Evolutionary conservation across 2,888 invertebrate species (phyloP).

Genomic region (Cantharis rustica): DNA sequence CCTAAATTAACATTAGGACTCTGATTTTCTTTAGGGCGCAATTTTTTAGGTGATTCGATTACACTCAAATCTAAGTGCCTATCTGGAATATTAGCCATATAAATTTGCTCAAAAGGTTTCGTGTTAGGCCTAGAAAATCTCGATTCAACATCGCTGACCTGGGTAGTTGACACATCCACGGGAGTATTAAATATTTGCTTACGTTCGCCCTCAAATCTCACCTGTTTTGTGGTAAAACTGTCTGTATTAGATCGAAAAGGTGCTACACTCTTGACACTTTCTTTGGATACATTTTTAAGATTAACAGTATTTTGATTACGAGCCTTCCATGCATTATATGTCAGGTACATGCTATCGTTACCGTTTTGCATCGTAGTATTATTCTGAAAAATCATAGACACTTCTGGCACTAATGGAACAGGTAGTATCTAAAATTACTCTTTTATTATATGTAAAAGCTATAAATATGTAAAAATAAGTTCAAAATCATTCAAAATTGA

Average conservation of each 20-base stretch:
- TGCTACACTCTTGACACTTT: background rate
- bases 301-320: constrained; percentile 36
- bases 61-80: constrained; percentile 52
- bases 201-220: constrained; percentile 49
- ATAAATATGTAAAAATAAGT: background rate
- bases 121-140: constrained; percentile 6
- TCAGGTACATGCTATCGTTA: constrained; percentile 10
- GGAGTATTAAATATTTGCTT: background rate
- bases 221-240: constrained; percentile 44
- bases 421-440: constrained; percentile 21
- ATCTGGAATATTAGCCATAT: constrained; percentile 53
- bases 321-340: constrained; percentile 42
- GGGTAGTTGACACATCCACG: background rate
- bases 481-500: background rate
- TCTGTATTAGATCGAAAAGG: background rate
- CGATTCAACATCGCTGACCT: background rate
- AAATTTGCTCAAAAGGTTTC: constrained; percentile 50
- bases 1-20: constrained; percentile 5
- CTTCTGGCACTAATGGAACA: constrained; percentile 49
- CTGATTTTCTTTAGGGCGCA: constrained; percentile 12
- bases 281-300: background rate
- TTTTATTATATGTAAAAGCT: background rate
- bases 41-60: constrained; percentile 40
- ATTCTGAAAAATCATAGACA: constrained; percentile 45
- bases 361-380: constrained; percentile 1